phyloP scores from a whole-genome alignment of 2,888 invertebrate genomes.

The Catocala fraxini region DNA sequence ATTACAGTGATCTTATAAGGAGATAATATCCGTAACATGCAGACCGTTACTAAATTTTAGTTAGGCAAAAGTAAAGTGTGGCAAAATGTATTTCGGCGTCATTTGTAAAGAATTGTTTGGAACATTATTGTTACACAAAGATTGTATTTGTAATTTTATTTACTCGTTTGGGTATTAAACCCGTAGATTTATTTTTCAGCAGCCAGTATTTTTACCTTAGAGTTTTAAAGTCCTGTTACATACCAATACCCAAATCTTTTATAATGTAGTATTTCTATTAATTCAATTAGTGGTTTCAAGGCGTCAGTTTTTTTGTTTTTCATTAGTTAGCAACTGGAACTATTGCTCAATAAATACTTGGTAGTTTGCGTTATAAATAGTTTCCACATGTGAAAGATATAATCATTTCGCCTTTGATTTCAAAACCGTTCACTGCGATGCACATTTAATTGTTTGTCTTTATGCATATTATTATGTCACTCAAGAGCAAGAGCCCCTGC shows the following conservation, averaged over 20 bases:
- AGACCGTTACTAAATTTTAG: not conserved
- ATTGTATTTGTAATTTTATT: conserved; percentile 4
- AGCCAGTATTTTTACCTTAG: too few relatives aligned
- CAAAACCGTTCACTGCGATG: not conserved
- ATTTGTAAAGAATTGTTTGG: conserved; percentile 20
- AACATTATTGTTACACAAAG: conserved; percentile 20
- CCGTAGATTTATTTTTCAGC: too few relatives aligned
- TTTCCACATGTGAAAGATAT: not conserved
- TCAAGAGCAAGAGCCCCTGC: not conserved
- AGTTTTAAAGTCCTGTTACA: too few relatives aligned
- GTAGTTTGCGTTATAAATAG: not conserved
- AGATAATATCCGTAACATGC: not conserved
- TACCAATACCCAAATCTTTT: too few relatives aligned
- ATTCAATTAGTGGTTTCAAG: conserved; percentile 1
- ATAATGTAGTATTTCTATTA: not conserved
- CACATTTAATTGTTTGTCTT: too few relatives aligned
- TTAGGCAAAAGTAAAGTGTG: not conserved
- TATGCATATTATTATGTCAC: too few relatives aligned
- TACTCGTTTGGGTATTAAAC: not conserved
- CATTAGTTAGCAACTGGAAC: not conserved
- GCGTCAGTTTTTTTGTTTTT: not conserved
- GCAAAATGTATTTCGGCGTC: not conserved
- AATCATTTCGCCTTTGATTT: not conserved
- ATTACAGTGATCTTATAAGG: too few relatives aligned
- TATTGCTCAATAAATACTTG: not conserved